Evolutionary conservation across 2,888 invertebrate species (phyloP), one percentile per base, ranked within the genome.

Genomic region (Chloroclystis v-ata): DNA sequence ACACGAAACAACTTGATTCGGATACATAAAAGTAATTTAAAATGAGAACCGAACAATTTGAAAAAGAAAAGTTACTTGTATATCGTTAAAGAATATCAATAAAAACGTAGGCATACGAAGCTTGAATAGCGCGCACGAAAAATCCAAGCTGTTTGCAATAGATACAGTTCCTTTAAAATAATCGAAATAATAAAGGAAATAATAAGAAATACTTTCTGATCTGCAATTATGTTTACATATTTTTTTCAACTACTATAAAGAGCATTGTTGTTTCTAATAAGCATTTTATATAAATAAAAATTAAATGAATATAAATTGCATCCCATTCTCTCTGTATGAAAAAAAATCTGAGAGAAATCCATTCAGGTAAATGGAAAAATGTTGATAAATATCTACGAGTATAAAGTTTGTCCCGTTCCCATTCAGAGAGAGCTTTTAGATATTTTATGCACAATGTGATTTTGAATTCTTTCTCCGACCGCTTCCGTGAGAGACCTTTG

Each of bases 351-450:
- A 35, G 8, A 33, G 16, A 33, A 6, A 33, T 33, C 14, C 35
- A 39, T 35, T 35, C 16, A 56, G 57, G 67, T 73, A 72, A 68
- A 68, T 67, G 67, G 67, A 68, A 68, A 69, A 69, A 78, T 75
- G 33, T 35, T 79, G 78, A 79, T 80, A 76, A 78, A 79, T 78
- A 74, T 79, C 77, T 75, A n/a, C n/a, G n/a, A n/a, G n/a, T n/a
- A 63, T 68, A 76, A 78, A 79, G 67, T 76, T 78, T 73, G 72
- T 69, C 65, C 67, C 63, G 52, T 57, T 41, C 60, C 62, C 67
- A 65, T 69, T 67, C 67, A 62, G 65, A 68, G 62, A 65, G 62
- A 60, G 72, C 72, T 78, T 76, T 79, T 72, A 72, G 69, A 70
- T 72, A n/a, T n/a, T n/a, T n/a, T n/a, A 70, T 66, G 68, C 66